phyloP scores from a whole-genome alignment of 2,797 vertebrate species.

The Microcaecilia unicolor region DNA sequence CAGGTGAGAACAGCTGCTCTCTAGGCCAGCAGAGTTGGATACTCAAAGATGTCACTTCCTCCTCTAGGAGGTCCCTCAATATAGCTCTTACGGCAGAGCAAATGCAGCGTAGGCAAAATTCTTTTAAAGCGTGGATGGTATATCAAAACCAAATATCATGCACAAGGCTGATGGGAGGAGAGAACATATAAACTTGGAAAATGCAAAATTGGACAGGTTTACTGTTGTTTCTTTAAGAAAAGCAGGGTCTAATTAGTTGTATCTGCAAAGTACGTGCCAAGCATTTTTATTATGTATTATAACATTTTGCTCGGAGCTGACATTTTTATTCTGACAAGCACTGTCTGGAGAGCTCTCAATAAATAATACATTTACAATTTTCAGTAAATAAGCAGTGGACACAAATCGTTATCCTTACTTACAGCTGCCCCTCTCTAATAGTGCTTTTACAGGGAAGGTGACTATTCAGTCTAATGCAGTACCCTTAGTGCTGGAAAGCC shows the following conservation, averaged over 20 bases:
- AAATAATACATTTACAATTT: constrained; percentile 98
- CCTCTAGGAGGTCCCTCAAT: constrained; percentile 4
- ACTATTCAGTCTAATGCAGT: constrained; percentile 95
- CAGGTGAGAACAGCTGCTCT: constrained; percentile 25
- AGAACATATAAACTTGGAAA: constrained; percentile 38
- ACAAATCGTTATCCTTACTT: constrained; percentile 88
- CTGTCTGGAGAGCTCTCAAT: constrained; percentile 86
- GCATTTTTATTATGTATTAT: constrained; percentile 85
- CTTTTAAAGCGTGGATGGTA: constrained; percentile 41
- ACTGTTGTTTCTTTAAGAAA: constrained; percentile 60
- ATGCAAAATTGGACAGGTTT: constrained; percentile 42
- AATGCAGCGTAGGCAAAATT: constrained; percentile 45
- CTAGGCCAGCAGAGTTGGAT: background rate
- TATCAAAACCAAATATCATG: constrained; percentile 37
- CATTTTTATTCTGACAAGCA: constrained; percentile 93
- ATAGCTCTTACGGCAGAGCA: constrained; percentile 23
- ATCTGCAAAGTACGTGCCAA: constrained; percentile 81
- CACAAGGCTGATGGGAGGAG: constrained; percentile 30
- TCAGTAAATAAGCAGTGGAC: constrained; percentile 94
- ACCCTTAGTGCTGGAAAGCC: constrained; percentile 76
- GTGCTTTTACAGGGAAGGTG: constrained; percentile 97
- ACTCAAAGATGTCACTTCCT: constrained; percentile 9
- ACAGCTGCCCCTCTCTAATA: constrained; percentile 76
- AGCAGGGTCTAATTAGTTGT: constrained; percentile 82
- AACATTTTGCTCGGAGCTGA: constrained; percentile 76